Percentiles rank a stretch among this genome's conserved stretches.
phyloP scores from a whole-genome alignment of 1,140 invertebrate species.

The Drosophila punjabiensis region DNA sequence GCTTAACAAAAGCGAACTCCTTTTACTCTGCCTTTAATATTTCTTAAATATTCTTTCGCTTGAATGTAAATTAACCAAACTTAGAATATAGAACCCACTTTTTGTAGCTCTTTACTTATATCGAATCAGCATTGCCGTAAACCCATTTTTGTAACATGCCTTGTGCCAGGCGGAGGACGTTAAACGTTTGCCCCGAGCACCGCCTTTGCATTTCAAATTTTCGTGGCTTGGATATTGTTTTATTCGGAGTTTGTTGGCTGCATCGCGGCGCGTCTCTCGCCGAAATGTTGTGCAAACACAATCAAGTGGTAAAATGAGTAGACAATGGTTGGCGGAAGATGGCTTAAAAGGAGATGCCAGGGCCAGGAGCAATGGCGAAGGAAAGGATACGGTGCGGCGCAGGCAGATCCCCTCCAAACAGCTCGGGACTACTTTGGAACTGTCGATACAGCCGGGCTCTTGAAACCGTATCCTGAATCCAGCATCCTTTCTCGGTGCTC shows the following conservation, averaged over 20 bases:
- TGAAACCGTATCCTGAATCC: slow-evolving; percentile 51
- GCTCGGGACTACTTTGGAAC: slow-evolving; percentile 36
- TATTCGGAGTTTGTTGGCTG: slow-evolving; percentile 11
- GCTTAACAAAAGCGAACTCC: too few relatives aligned
- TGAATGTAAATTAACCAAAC: not conserved
- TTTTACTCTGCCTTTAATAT: not conserved
- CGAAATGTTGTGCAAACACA: slow-evolving; percentile 67
- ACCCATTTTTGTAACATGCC: not conserved
- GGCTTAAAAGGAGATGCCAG: slow-evolving; percentile 23
- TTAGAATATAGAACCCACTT: too few relatives aligned
- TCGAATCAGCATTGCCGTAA: slow-evolving; percentile 11
- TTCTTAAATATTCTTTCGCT: not conserved
- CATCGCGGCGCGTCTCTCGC: slow-evolving; percentile 23
- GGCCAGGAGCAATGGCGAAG: not conserved
- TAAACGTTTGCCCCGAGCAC: slow-evolving; percentile 42
- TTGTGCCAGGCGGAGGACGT: slow-evolving; percentile 11
- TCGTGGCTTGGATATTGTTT: slow-evolving; percentile 25
- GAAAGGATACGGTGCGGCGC: not conserved
- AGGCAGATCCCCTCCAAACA: slow-evolving; percentile 7
- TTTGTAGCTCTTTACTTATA: not conserved
- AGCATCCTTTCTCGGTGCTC: slow-evolving; percentile 47
- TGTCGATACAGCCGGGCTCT: slow-evolving; percentile 51
- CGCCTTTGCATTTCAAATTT: slow-evolving; percentile 66
- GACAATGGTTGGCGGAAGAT: slow-evolving; percentile 51
- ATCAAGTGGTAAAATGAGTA: slow-evolving; percentile 76